Evolutionary conservation across 2,888 invertebrate species (phyloP), one percentile per base, ranked within the genome.

Genomic region (Caenorhabditis becei): DNA sequence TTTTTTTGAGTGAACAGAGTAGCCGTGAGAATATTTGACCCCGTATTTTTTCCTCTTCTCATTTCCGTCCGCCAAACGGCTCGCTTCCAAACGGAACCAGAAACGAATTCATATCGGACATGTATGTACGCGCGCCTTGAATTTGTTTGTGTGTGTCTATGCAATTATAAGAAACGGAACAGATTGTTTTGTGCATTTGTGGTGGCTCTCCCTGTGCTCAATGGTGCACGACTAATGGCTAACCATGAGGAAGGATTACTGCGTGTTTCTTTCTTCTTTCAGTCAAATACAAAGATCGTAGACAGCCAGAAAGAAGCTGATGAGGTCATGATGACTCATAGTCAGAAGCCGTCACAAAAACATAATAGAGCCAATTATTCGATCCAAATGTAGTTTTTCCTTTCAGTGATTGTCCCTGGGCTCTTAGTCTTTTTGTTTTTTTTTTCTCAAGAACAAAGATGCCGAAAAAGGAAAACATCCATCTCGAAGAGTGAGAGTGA

Each of bases 151-250:
- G 61, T 53, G 28, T 63, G 61, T 56, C 56, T 62, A 63, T 72
- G 54, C 71, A 71, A 71, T 62, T 71, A 71, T 51, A 51, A 54
- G 62, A 62, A 32, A 62, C 28, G 62, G 62, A 71, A 62, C 62
- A 62, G 54, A 71, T 62, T 54, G 37, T 62, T 59, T 44, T 41
- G 20, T 44, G 28, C 28, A 59, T 23, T 53, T 41, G 37, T 37
- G 59, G 59, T 18, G 20, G n/a, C n/a, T 26, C 28, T 56, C 24
- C 41, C 20, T 23, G 62, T 62, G 47, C 54, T 56, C 35, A 63
- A 72, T 72, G 28, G 58, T 49, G 72, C 71, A 41, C 59, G 47
- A 47, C 47, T 61, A 61, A 61, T 61, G 47, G 47, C 44, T 35
- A 56, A 63, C 18, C 47, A 70, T 14, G 23, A 32, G n/a, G 54